Conservation (phyloP, 1,140 invertebrate species). For the Danaus plexippus region DNA sequence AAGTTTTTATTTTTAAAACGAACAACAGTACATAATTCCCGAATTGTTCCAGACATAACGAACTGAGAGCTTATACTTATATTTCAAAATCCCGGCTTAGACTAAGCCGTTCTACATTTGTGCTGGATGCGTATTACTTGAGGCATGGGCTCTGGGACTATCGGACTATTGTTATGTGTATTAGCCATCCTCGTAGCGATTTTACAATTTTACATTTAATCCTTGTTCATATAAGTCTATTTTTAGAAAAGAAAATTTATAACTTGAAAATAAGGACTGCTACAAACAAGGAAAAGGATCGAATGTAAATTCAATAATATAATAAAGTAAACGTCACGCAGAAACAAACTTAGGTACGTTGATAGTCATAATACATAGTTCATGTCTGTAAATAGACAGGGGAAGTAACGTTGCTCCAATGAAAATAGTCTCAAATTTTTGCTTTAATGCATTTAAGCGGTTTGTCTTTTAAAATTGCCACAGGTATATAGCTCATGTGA, state of each 20-base stretch:
- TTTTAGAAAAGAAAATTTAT: too few relatives aligned
- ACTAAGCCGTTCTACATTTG: constrained; percentile 21
- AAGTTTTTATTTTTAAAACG: too few relatives aligned
- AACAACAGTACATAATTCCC: too few relatives aligned
- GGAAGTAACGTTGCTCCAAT: constrained; percentile 6
- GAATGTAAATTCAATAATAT: too few relatives aligned
- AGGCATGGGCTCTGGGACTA: constrained; percentile 13
- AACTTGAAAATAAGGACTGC: too few relatives aligned
- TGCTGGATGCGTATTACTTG: constrained; percentile 20
- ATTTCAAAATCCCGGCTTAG: constrained; percentile 21
- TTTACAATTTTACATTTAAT: too few relatives aligned
- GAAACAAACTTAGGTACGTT: too few relatives aligned
- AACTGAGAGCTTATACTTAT: constrained; percentile 13
- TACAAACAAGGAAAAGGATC: too few relatives aligned
- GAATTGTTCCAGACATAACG: constrained; percentile 1
- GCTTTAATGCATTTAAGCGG: constrained; percentile 21
- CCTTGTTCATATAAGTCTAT: too few relatives aligned
- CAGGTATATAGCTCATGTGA: constrained; percentile 17
- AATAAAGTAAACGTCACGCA: too few relatives aligned
- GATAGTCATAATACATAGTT: too few relatives aligned
- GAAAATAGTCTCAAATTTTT: constrained; percentile 14
- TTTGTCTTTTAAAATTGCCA: constrained; percentile 28
- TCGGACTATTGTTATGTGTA: constrained; percentile 7
- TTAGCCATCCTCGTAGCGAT: too few relatives aligned
- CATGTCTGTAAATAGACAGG: background rate